Base-by-base conservation (phyloP, 1,140 invertebrate species). In the Drosophila dunni region DNA sequence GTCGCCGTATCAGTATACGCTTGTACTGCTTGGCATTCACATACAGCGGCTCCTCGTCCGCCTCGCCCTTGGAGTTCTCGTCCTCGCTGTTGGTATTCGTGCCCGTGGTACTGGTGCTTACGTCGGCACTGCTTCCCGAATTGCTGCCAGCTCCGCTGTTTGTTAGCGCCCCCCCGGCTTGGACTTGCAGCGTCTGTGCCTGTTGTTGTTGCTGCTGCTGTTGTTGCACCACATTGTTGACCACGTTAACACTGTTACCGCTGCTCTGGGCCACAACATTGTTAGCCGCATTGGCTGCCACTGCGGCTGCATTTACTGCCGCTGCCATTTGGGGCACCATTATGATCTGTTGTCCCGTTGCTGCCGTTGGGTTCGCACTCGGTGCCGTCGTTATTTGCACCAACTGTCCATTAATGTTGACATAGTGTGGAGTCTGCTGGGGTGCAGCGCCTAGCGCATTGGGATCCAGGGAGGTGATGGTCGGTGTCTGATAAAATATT, bases 21-120 rank as follows among this genome's bases (percentile, higher is more conserved):
- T 97, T 97, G 92, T 99, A 99, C 91, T 99, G 99, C 70, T 92
- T 98, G n/a, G 98, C 98, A 94, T 99, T 99, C 0, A 99, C 99
- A 93, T 99, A 99, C 7, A 99, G 97, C 89, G 99, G 97, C 92
- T 98, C 97, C 93, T 98, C 97, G 11, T 97, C 94, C 62, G 97
- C 93, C 92, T 97, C 97, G 1, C 95, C 94, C 90, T 89, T 90
- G 42, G 74, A 82, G 51, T 83, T 88, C 58, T 91, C 90, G 46
- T 91, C 81, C 57, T 79, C 85, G 68, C 78, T 89, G 64, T 83
- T 78, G 1, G 89, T 83, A 54, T 83, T 83, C 2, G 88, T 83
- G 2, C 90, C 82, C 1, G 86, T 85, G 7, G 90, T 93, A 42
- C 84, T 88, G 20, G 83, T 86, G 73, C 77, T 80, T 7, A 80